These are phyloP conservation scores for Mya arenaria DNA, from an alignment of 1,140 invertebrate genomes.

Conservation along the genomic window DNA sequence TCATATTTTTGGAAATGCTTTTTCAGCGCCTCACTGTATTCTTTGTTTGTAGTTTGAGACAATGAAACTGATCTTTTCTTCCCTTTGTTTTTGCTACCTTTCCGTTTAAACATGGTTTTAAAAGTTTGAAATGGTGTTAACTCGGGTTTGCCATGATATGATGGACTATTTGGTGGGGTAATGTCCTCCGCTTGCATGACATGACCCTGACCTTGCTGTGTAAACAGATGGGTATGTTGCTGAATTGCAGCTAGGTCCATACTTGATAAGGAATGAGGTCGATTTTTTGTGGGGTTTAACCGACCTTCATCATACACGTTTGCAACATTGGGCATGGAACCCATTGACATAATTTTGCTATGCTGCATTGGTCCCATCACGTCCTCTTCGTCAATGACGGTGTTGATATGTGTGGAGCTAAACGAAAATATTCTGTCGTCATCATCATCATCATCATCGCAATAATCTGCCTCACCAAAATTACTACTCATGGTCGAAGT, in stretches of 20 bases:
- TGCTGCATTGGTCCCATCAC: slow-evolving; percentile 12
- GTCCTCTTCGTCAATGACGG: slow-evolving; percentile 47
- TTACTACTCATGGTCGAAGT: slow-evolving; percentile 19
- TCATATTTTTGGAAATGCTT: slow-evolving; percentile 58
- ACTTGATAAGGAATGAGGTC: slow-evolving; percentile 52
- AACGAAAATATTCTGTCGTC: slow-evolving; percentile 43
- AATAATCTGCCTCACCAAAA: slow-evolving; percentile 7
- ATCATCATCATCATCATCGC: slow-evolving; percentile 30
- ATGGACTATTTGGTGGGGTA: slow-evolving; percentile 41
- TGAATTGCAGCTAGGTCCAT: slow-evolving; percentile 44
- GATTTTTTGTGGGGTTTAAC: slow-evolving; percentile 23
- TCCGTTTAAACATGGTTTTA: slow-evolving; percentile 52
- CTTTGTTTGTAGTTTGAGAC: slow-evolving; percentile 47
- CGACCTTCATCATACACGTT: neutral
- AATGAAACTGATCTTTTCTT: slow-evolving; percentile 53
- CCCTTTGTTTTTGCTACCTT: slow-evolving; percentile 50
- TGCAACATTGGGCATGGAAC: slow-evolving; percentile 45
- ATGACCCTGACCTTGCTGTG: neutral
- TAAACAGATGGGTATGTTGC: neutral
- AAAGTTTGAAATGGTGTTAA: slow-evolving; percentile 46
- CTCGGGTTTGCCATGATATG: slow-evolving; percentile 40
- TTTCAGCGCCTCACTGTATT: slow-evolving; percentile 51
- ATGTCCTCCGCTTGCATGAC: neutral
- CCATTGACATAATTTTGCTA: slow-evolving; percentile 48
- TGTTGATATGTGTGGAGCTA: slow-evolving; percentile 49